These are phyloP conservation scores for Pollicipes pollicipes DNA, from an alignment of 1,140 invertebrate species.

Conservation along the genomic window DNA sequence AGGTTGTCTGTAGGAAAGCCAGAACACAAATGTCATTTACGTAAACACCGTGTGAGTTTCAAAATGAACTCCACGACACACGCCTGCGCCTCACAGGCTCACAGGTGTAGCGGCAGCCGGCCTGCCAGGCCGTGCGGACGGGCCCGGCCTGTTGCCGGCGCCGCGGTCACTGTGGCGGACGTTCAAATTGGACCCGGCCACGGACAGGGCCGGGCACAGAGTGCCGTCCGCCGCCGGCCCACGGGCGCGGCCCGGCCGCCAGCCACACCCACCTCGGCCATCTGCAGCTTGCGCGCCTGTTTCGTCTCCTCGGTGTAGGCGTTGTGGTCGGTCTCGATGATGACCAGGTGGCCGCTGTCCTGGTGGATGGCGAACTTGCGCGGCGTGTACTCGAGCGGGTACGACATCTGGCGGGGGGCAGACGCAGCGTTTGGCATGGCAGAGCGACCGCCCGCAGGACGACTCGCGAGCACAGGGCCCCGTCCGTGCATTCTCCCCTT, in stretches of 20 bases:
- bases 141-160: conserved; percentile 15
- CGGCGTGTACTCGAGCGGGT: conserved; percentile 87
- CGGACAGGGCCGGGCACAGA: not conserved
- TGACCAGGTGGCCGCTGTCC: conserved; percentile 76
- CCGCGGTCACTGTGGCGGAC: not conserved
- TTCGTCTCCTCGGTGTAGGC: conserved; percentile 96
- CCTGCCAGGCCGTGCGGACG: not conserved
- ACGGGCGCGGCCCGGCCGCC: no score
- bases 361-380: conserved; percentile 85
- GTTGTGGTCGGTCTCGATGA: conserved; percentile 96
- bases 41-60: no score
- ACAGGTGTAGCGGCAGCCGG: not conserved
- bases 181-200: not conserved
- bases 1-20: no score
- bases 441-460: no score
- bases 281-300: conserved; percentile 60
- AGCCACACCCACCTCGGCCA: conserved; percentile 38
- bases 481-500: no score
- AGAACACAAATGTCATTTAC: no score
- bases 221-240: not conserved
- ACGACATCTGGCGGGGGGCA: conserved; percentile 37
- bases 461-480: no score
- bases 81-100: no score
- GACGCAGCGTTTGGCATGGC: no score
- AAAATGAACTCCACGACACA: no score